Conservation (phyloP, 2,888 invertebrate genomes). For the Meiosimyza platycephala region DNA sequence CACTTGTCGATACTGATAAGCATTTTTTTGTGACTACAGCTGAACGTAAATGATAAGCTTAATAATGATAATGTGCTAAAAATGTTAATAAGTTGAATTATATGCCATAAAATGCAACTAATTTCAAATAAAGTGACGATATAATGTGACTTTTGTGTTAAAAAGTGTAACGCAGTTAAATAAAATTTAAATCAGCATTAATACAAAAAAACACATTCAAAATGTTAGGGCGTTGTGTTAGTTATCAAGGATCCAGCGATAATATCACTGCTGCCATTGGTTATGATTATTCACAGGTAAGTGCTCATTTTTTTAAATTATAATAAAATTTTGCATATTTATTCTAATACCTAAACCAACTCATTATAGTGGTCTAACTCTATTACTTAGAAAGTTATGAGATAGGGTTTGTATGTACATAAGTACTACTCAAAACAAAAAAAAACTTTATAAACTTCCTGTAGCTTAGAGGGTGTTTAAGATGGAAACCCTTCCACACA, state of each 20-base stretch:
- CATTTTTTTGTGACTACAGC: not conserved
- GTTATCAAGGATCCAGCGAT: slow-evolving; percentile 80
- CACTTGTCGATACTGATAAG: not conserved
- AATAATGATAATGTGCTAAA: not conserved
- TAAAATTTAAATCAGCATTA: not conserved
- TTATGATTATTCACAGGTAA: slow-evolving; percentile 78
- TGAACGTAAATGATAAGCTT: not conserved
- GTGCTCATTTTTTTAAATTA: slow-evolving; percentile 40
- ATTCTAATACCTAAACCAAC: too few relatives aligned
- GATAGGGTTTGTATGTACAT: too few relatives aligned
- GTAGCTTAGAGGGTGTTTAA: too few relatives aligned
- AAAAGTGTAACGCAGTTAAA: not conserved
- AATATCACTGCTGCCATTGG: slow-evolving; percentile 72
- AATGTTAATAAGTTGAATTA: not conserved
- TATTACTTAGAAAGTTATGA: too few relatives aligned
- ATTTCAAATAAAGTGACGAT: slow-evolving; percentile 4
- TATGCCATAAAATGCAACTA: not conserved
- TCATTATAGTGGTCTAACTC: too few relatives aligned
- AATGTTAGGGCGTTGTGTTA: slow-evolving; percentile 67
- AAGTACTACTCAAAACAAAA: too few relatives aligned
- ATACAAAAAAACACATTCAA: slow-evolving; percentile 34
- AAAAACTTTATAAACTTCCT: too few relatives aligned
- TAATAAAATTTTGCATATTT: not conserved
- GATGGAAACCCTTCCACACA: not conserved
- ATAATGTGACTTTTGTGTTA: not conserved